phyloP scores from a whole-genome alignment of 2,797 vertebrate genomes.

The Esox lucius region DNA sequence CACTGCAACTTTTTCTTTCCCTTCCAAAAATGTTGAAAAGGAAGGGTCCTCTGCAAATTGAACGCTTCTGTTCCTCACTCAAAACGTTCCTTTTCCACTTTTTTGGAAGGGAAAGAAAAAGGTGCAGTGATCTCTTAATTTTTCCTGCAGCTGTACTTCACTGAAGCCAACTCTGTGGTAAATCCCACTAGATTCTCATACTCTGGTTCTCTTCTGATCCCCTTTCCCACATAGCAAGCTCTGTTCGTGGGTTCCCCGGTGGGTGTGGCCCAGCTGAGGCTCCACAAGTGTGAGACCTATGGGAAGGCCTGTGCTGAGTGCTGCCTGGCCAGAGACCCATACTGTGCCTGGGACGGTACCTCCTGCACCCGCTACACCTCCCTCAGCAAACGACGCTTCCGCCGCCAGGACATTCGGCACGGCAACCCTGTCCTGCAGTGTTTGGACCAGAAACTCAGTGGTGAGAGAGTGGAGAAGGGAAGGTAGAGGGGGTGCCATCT shows the following conservation, averaged over 20 bases:
- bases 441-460: conserved; percentile 82
- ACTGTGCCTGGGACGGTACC: conserved; percentile 90
- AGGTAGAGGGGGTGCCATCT: not conserved
- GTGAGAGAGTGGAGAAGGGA: conserved; percentile 62
- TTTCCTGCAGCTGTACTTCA: too few species aligned
- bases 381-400: conserved; percentile 81
- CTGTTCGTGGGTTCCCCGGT: conserved; percentile 83
- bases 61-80: too few species aligned
- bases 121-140: too few species aligned
- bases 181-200: too few species aligned
- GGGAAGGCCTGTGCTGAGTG: conserved; percentile 92
- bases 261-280: conserved; percentile 83
- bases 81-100: too few species aligned
- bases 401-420: conserved; percentile 82
- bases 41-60: too few species aligned
- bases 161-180: too few species aligned
- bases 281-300: conserved; percentile 89
- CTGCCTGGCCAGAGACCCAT: conserved; percentile 93
- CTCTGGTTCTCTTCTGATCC: not conserved
- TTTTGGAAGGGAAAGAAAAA: too few species aligned
- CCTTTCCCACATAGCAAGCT: conserved; percentile 76
- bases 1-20: too few species aligned
- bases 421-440: conserved; percentile 87
- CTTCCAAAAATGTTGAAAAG: too few species aligned
- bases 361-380: conserved; percentile 80